phyloP scores from a whole-genome alignment of 1,140 invertebrate species.

The Drosophila bocki region DNA sequence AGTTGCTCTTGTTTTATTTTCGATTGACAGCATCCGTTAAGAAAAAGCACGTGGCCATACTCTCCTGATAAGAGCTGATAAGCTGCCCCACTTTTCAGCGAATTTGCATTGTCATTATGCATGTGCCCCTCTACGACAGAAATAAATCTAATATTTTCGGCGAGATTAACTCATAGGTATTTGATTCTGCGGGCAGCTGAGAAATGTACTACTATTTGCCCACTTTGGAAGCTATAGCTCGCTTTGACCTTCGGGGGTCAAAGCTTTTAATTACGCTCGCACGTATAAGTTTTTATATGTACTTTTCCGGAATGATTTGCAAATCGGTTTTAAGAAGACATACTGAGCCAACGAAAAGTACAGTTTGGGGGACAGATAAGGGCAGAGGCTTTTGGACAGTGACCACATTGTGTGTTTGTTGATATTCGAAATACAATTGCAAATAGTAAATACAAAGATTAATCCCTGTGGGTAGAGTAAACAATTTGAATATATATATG shows the following conservation, averaged over 20 bases:
- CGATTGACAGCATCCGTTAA: slow-evolving; percentile 10
- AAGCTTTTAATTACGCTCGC: neutral
- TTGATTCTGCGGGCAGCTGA: neutral
- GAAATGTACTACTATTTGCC: slow-evolving; percentile 5
- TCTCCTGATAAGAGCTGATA: slow-evolving; percentile 21
- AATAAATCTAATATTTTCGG: slow-evolving; percentile 1
- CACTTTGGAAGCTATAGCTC: slow-evolving; percentile 3
- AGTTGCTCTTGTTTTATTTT: neutral
- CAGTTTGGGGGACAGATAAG: slow-evolving; percentile 45
- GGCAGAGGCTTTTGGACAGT: neutral
- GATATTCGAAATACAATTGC: neutral
- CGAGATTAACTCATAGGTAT: neutral
- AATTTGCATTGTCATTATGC: slow-evolving; percentile 8
- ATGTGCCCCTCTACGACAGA: neutral
- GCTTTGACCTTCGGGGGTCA: slow-evolving; percentile 11
- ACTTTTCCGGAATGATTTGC: slow-evolving; percentile 36
- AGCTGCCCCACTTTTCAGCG: slow-evolving; percentile 17
- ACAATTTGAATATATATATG: neutral
- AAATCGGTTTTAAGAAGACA: slow-evolving; percentile 15
- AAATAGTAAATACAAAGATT: neutral
- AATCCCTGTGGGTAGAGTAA: too few relatives aligned
- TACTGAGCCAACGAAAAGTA: slow-evolving; percentile 50
- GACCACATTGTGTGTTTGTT: slow-evolving; percentile 4
- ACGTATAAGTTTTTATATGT: slow-evolving; percentile 4
- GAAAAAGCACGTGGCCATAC: slow-evolving; percentile 25